phyloP scores from a whole-genome alignment of 2,797 vertebrate genomes.

The Pangasius krempfi region DNA sequence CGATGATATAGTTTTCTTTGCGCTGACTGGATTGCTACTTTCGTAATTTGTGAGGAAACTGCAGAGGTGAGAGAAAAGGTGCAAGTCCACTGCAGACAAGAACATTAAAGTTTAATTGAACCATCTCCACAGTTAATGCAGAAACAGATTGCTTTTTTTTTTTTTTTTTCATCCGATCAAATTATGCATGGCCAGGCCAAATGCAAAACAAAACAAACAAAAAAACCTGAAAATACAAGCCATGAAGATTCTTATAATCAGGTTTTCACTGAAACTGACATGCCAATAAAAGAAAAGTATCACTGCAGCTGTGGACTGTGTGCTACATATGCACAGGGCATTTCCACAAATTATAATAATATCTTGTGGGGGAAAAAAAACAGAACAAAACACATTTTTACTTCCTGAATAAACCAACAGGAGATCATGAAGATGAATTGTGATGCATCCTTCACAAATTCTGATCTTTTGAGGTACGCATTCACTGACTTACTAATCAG shows the following conservation, averaged over 20 bases:
- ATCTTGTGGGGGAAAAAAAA: background rate
- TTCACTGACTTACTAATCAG: background rate
- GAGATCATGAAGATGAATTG: background rate
- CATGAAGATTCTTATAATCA: background rate
- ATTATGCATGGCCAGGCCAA: background rate
- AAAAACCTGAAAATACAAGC: background rate
- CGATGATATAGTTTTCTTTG: background rate
- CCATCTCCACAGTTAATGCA: background rate
- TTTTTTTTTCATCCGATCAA: background rate
- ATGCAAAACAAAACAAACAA: background rate
- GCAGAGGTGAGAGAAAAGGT: constrained; percentile 12
- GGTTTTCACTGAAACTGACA: background rate
- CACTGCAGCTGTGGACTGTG: background rate
- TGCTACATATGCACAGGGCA: background rate
- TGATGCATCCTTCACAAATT: background rate
- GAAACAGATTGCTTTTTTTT: background rate
- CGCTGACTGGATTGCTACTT: background rate
- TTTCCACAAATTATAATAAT: background rate
- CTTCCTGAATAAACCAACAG: background rate
- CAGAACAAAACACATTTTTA: background rate
- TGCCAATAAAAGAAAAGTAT: background rate
- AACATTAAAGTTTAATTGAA: constrained; percentile 2
- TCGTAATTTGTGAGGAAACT: background rate
- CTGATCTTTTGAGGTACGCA: background rate
- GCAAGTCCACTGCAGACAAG: background rate